Percentiles rank a stretch among this genome's conserved stretches.
phyloP scores from a whole-genome alignment of 2,888 invertebrate species.

The Lutraria lutraria region DNA sequence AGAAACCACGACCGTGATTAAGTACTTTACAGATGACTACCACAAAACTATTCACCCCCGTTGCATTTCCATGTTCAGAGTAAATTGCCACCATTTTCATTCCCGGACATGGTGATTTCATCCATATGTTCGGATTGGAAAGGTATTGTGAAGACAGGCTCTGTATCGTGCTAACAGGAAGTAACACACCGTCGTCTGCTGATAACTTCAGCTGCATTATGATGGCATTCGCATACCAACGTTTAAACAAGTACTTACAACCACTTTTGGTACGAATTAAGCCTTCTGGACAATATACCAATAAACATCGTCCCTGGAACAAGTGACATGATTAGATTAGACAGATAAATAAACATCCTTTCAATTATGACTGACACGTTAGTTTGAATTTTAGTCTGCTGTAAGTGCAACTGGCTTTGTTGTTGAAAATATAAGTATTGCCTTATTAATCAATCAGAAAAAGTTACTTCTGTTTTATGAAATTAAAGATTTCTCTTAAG shows the following conservation, averaged over 20 bases:
- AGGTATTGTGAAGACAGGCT: background rate
- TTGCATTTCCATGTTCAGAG: background rate
- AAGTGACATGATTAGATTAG: too few species aligned
- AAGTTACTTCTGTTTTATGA: too few species aligned
- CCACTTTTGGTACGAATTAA: background rate
- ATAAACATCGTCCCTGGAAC: background rate
- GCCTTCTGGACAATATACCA: background rate
- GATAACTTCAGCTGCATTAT: background rate
- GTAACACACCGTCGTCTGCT: background rate
- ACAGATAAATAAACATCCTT: too few species aligned
- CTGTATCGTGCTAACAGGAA: background rate
- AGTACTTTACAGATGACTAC: background rate
- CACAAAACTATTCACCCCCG: background rate
- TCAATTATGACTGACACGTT: too few species aligned
- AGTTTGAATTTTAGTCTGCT: too few species aligned
- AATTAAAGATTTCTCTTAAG: too few species aligned
- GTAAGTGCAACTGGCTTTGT: too few species aligned
- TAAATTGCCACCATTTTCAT: background rate
- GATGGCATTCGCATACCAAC: background rate
- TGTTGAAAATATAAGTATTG: too few species aligned
- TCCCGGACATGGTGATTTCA: background rate
- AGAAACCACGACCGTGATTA: background rate
- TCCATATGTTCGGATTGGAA: background rate
- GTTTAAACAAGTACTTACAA: background rate
- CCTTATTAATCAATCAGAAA: too few species aligned